Base-by-base conservation (phyloP, 2,888 invertebrate genomes). In the Aleiodes alternator region DNA sequence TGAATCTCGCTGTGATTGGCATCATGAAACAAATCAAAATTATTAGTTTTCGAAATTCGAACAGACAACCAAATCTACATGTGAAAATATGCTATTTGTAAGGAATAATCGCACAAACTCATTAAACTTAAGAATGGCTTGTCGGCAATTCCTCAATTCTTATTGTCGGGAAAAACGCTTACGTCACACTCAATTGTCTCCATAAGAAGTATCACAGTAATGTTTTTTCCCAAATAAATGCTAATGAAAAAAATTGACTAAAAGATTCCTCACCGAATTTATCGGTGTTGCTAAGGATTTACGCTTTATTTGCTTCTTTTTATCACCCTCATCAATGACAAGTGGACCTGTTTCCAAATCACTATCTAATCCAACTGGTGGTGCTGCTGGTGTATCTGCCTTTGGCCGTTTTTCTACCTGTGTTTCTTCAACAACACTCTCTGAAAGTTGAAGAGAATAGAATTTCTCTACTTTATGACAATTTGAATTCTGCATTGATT, bases 51-150 rank as follows among this genome's bases (percentile, higher is more conserved):
- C 14, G n/a, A 38, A 34, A n/a, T 23, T 23, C 7, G 1, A 59
- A 43, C 4, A 8, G 3, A 43, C 2, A 43, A 3, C 9, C 1
- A 50, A 59, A 48, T n/a, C 16, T n/a, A 29, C 16, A 4, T 61
- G 23, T 69, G 77, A 9, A 34, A 34, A 4, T 34, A 34, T 6
- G 6, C 34, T 6, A 34, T 34, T 34, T 91, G 91, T 92, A 70
- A 84, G 90, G 89, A 90, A 89, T 84, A 85, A 91, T 92, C 92
- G 92, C 91, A 91, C 91, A 90, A 88, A 84, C 84, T 84, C 85
- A 84, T 84, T 77, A 87, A 71, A 55, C 90, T 91, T 79, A n/a
- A 88, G 72, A 85, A 89, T 88, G 85, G 84, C 83, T 85, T 90
- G 90, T 91, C 91, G 90, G 91, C 91, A 86, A 81, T 87, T 88